Percentiles rank a stretch among this genome's conserved stretches.
Evolutionary conservation across 2,797 vertebrate species (phyloP).

Genomic region (Enteromius afrohamiltoni): DNA sequence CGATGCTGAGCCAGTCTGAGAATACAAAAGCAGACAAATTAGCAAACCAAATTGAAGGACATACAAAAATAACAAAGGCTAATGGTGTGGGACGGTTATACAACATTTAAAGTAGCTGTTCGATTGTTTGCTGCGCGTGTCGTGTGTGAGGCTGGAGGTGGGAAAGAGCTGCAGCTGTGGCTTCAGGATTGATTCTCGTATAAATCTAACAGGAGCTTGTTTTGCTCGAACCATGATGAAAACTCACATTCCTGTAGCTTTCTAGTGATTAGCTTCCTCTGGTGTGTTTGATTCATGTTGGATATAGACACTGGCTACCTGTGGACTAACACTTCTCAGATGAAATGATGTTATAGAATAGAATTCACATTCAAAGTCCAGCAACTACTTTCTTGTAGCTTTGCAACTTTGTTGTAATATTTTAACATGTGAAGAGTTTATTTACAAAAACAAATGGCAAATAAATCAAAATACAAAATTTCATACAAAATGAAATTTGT

Average conservation of each 20-base stretch:
- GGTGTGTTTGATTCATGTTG: too few relatives aligned
- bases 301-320: too few relatives aligned
- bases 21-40: constrained; percentile 20
- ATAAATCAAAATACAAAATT: too few relatives aligned
- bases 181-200: not conserved
- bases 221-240: too few relatives aligned
- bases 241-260: too few relatives aligned
- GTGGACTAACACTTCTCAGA: not conserved
- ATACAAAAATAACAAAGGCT: constrained; percentile 36
- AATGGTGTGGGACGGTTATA: constrained; percentile 27
- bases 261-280: too few relatives aligned
- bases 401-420: too few relatives aligned
- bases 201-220: not conserved
- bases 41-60: constrained; percentile 29
- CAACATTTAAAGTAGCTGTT: constrained; percentile 31
- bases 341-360: not conserved
- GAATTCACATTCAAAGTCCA: not conserved
- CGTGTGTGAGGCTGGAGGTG: constrained; percentile 1
- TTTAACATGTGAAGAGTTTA: too few relatives aligned
- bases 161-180: constrained; percentile 26
- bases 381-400: not conserved
- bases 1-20: not conserved
- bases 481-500: too few relatives aligned
- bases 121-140: not conserved
- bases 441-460: too few relatives aligned